phyloP scores from a whole-genome alignment of 1,140 invertebrate genomes.

The Trypoxylus dichotomus region DNA sequence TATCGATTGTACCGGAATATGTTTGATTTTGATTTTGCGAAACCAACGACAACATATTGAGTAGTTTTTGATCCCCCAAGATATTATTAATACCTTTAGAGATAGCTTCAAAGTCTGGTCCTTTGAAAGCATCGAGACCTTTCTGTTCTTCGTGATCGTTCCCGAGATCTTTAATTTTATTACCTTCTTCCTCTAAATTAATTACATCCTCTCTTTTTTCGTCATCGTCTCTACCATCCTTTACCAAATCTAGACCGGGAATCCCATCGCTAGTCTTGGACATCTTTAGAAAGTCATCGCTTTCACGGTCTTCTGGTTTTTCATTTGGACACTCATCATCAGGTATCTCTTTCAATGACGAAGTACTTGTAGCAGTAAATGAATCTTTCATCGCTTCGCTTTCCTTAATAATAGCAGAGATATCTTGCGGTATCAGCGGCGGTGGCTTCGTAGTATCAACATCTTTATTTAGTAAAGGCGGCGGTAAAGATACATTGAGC shows the following conservation, averaged over 20 bases:
- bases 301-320: constrained; percentile 24
- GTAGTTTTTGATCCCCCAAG: constrained; percentile 62
- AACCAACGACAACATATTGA: constrained; percentile 62
- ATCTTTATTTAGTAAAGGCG: background rate
- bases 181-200: constrained; percentile 46
- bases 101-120: constrained; percentile 59
- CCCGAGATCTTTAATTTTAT: background rate
- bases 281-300: constrained; percentile 39
- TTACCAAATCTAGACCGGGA: constrained; percentile 67
- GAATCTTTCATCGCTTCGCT: background rate
- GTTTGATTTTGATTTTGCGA: constrained; percentile 43
- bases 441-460: constrained; percentile 8
- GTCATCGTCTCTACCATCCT: constrained; percentile 46
- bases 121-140: constrained; percentile 32
- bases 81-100: constrained; percentile 63
- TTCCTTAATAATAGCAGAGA: background rate
- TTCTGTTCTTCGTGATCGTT: background rate
- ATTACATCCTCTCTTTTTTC: constrained; percentile 49
- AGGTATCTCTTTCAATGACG: background rate
- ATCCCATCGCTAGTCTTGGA: constrained; percentile 55
- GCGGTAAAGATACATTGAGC: background rate
- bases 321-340: background rate
- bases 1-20: background rate
- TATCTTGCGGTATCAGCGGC: background rate
- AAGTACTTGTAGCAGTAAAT: background rate